Evolutionary conservation across 2,888 invertebrate genomes (phyloP).

Genomic region (Caenorhabditis virilis): DNA sequence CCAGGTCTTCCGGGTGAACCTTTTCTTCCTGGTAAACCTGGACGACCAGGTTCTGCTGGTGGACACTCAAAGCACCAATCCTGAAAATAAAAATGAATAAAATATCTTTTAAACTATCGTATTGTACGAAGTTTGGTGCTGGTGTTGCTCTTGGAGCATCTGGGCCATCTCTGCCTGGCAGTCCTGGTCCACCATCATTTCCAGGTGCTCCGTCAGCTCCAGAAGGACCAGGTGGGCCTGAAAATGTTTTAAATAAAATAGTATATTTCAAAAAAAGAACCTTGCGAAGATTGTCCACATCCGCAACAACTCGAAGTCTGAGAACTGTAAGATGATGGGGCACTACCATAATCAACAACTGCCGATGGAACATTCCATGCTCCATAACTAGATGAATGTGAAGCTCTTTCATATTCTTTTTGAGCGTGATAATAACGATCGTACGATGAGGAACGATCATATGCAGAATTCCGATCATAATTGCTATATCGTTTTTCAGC

Average conservation of each 20-base stretch:
- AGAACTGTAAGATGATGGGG: not conserved
- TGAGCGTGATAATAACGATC: not conserved
- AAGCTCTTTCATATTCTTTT: conserved; percentile 22
- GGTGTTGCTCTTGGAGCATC: conserved; percentile 49
- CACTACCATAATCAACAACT: not conserved
- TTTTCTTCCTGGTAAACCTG: conserved; percentile 50
- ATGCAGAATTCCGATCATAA: conserved; percentile 22
- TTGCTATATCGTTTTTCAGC: conserved; percentile 28
- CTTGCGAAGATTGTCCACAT: conserved; percentile 40
- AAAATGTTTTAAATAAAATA: not conserved
- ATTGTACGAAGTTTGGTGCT: conserved; percentile 43
- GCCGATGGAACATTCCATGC: conserved; percentile 29
- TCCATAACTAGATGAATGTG: conserved; percentile 32
- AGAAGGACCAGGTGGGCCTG: conserved; percentile 57
- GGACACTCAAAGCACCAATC: conserved; percentile 62
- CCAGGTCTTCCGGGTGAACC: conserved; percentile 49
- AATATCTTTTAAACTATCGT: conserved; percentile 4
- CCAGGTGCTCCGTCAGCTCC: conserved; percentile 58
- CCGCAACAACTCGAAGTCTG: conserved; percentile 48
- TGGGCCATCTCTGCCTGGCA: conserved; percentile 52
- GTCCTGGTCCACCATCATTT: conserved; percentile 51
- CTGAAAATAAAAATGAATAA: conserved; percentile 16
- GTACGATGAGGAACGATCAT: conserved; percentile 13
- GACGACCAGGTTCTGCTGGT: conserved; percentile 55
- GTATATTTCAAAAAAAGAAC: no score